Conservation (phyloP, 2,888 invertebrate species). For the Drosophila austrosaltans region DNA sequence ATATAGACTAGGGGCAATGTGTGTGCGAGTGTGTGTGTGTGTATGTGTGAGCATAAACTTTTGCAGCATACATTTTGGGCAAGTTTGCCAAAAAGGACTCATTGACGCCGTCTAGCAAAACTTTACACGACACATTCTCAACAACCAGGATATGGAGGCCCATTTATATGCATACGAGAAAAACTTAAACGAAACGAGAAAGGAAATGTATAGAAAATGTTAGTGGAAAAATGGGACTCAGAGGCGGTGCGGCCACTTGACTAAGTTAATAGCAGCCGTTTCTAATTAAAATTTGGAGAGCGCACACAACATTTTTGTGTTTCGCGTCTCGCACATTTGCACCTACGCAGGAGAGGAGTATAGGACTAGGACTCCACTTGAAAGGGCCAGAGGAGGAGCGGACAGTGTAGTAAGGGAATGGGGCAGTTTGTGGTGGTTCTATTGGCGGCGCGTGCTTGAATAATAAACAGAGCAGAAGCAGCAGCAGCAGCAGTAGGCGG, state of each 20-base stretch:
- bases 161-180: conserved; percentile 73
- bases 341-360: conserved; percentile 36
- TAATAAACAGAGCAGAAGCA: conserved; percentile 67
- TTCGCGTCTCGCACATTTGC: conserved; percentile 46
- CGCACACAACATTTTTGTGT: conserved; percentile 47
- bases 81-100: conserved; percentile 55
- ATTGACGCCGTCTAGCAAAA: conserved; percentile 37
- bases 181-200: conserved; percentile 46
- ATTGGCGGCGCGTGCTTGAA: conserved; percentile 67
- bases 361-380: conserved; percentile 13
- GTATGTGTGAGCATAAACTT: conserved; percentile 28
- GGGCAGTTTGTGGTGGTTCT: conserved; percentile 29
- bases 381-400: neutral
- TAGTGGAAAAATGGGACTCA: conserved; percentile 37
- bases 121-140: conserved; percentile 16
- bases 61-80: conserved; percentile 48
- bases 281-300: conserved; percentile 73
- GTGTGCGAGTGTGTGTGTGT: neutral
- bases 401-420: neutral
- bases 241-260: conserved; percentile 50
- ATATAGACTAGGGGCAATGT: conserved; percentile 4
- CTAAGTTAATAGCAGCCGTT: conserved; percentile 72
- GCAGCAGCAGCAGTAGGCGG: conserved; percentile 38
- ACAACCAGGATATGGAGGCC: neutral
- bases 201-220: conserved; percentile 22